Conservation (phyloP, 2,888 invertebrate species). For the Orthosia incerta region DNA sequence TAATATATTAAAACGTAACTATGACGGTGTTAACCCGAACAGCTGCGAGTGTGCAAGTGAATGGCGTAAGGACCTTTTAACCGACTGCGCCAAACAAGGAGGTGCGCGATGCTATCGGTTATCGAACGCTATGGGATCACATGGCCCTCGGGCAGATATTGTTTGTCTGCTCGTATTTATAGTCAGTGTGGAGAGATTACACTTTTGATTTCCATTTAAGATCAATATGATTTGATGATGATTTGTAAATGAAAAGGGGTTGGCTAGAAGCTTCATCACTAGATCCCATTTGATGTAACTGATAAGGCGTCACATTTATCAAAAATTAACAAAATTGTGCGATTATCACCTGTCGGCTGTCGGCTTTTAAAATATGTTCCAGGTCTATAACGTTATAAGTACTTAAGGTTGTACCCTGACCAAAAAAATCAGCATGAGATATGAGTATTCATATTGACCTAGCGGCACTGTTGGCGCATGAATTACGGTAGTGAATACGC, state of each 20-base stretch:
- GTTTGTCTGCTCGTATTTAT: conserved; percentile 71
- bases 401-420: too few relatives aligned
- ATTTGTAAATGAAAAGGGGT: too few relatives aligned
- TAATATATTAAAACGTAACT: not conserved
- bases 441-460: too few relatives aligned
- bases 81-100: conserved; percentile 75
- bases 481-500: too few relatives aligned
- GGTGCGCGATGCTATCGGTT: conserved; percentile 72
- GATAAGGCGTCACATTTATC: not conserved
- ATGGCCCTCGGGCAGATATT: conserved; percentile 74
- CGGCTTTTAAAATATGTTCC: not conserved
- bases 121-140: conserved; percentile 76
- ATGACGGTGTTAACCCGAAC: conserved; percentile 54
- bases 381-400: too few relatives aligned
- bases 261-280: not conserved
- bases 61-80: conserved; percentile 81
- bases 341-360: not conserved
- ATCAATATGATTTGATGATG: not conserved
- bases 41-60: conserved; percentile 67
- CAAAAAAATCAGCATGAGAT: too few relatives aligned
- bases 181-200: conserved; percentile 49
- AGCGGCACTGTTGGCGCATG: too few relatives aligned
- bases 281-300: not conserved
- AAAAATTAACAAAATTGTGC: too few relatives aligned
- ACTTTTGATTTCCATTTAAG: conserved; percentile 37